Conservation (phyloP, 92 coral and sea anemone genomes). For the Zoanthus gigantus region DNA sequence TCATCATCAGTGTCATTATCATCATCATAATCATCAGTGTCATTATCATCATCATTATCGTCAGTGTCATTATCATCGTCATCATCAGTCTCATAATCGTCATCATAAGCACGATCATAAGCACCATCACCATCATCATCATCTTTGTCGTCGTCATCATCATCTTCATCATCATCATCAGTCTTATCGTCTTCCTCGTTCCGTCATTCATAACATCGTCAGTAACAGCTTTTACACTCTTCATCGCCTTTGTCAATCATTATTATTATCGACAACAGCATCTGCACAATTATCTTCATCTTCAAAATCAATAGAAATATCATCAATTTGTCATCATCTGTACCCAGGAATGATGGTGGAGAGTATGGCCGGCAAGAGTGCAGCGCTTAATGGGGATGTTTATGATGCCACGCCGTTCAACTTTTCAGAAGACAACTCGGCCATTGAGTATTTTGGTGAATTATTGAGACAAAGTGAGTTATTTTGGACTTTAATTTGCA, state of each 20-base stretch:
- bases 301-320: too few species aligned
- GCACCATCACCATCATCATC: neutral
- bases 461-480: slow-evolving; percentile 84
- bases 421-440: slow-evolving; percentile 93
- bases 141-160: neutral
- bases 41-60: neutral
- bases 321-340: neutral
- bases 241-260: too few species aligned
- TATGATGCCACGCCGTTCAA: slow-evolving; percentile 98
- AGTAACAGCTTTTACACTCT: too few species aligned
- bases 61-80: neutral
- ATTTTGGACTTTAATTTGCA: neutral
- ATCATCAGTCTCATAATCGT: neutral
- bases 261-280: too few species aligned
- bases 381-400: slow-evolving; percentile 85
- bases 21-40: neutral
- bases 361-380: slow-evolving; percentile 99
- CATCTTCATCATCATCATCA: too few species aligned
- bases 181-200: too few species aligned
- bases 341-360: slow-evolving; percentile 97
- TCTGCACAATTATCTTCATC: too few species aligned
- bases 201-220: too few species aligned
- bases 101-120: neutral
- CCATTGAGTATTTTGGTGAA: slow-evolving; percentile 92
- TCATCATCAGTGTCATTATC: neutral